Evolutionary conservation across 2,888 invertebrate species (phyloP).

Genomic region (Emmelina monodactyla): DNA sequence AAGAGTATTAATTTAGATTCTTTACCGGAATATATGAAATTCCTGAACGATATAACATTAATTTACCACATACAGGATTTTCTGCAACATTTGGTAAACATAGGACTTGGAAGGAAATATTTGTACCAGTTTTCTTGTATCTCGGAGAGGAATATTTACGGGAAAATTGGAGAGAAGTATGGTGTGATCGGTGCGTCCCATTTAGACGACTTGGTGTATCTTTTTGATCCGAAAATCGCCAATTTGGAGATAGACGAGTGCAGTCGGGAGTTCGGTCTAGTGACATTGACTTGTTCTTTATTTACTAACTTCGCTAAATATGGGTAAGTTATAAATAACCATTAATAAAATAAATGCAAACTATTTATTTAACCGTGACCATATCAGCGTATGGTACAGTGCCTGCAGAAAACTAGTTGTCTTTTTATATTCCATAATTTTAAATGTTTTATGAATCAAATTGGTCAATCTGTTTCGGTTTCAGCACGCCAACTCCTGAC

Average conservation of each 20-base stretch:
- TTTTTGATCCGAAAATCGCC: slow-evolving; percentile 26
- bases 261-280: slow-evolving; percentile 26
- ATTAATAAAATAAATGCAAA: no score
- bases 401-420: no score
- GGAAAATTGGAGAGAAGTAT: slow-evolving; percentile 21
- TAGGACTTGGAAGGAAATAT: slow-evolving; percentile 19
- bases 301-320: slow-evolving; percentile 42
- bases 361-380: no score
- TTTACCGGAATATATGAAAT: slow-evolving; percentile 24
- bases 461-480: no score
- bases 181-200: slow-evolving; percentile 30
- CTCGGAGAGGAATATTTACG: slow-evolving; percentile 29
- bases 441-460: no score
- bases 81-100: slow-evolving; percentile 16
- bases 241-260: slow-evolving; percentile 24
- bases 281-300: slow-evolving; percentile 27
- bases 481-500: slow-evolving; percentile 40
- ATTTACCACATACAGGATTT: slow-evolving; percentile 21
- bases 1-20: slow-evolving; percentile 17
- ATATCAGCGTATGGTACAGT: no score
- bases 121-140: slow-evolving; percentile 28
- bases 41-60: slow-evolving; percentile 19
- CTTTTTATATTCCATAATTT: no score
- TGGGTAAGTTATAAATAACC: slow-evolving; percentile 40
- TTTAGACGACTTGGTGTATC: slow-evolving; percentile 36